A percentile compares a stretch with the other conserved stretches of the same genome.
Evolutionary conservation across 2,797 vertebrate species (phyloP).

Genomic region (Pterois miles): DNA sequence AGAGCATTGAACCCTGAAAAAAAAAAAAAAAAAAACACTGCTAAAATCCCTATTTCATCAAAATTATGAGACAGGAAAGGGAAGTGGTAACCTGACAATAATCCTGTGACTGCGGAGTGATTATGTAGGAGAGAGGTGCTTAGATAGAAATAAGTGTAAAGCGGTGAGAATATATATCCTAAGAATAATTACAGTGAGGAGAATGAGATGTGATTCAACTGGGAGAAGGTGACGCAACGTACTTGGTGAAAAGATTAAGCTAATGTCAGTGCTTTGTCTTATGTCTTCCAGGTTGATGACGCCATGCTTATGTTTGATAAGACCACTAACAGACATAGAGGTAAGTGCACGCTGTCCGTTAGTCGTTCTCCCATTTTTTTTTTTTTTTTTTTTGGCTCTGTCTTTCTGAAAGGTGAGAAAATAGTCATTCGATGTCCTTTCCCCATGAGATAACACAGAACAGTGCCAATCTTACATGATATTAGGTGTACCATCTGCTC

Average conservation of each 20-base stretch:
- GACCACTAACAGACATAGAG: slow-evolving; percentile 99
- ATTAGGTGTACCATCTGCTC: slow-evolving; percentile 78
- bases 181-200: slow-evolving; percentile 59
- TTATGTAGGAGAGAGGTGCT: slow-evolving; percentile 40
- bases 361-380: slow-evolving; percentile 10
- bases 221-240: slow-evolving; percentile 29
- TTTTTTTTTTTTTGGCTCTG: slow-evolving; percentile 16
- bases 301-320: slow-evolving; percentile 99
- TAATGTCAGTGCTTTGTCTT: slow-evolving; percentile 63
- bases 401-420: slow-evolving; percentile 73
- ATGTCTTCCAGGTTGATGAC: slow-evolving; percentile 94
- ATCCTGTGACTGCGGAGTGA: slow-evolving; percentile 44
- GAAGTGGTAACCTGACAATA: slow-evolving; percentile 31
- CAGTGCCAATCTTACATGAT: slow-evolving; percentile 79
- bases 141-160: slow-evolving; percentile 46
- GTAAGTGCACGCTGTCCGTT: slow-evolving; percentile 82
- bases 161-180: slow-evolving; percentile 47
- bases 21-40: too few relatives aligned
- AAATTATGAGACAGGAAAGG: slow-evolving; percentile 29
- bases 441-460: slow-evolving; percentile 78
- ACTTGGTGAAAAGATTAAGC: slow-evolving; percentile 47
- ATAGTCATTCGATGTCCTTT: slow-evolving; percentile 77
- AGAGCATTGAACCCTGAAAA: not conserved
- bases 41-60: slow-evolving; percentile 31
- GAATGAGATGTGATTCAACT: slow-evolving; percentile 49